Conservation (phyloP, 2,888 invertebrate genomes). For the Eupithecia subfuscata region DNA sequence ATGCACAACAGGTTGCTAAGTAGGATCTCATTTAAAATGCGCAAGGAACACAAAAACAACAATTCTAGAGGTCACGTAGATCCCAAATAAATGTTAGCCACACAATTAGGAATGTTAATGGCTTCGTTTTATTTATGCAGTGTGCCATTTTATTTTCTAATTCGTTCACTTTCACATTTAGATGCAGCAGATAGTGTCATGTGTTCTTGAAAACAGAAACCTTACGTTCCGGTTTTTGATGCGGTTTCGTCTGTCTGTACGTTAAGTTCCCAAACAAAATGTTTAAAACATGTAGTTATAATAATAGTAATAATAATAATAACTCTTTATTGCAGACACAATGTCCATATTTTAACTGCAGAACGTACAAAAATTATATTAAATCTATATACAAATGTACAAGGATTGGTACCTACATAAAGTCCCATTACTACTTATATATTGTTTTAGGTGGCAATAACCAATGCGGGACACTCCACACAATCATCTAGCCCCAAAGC, state of each 20-base stretch:
- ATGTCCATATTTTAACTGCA: no score
- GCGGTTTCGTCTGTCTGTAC: not conserved
- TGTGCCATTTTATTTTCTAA: slow-evolving; percentile 9
- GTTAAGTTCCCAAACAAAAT: not conserved
- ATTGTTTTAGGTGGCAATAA: no score
- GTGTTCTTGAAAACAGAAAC: not conserved
- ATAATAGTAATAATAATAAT: no score
- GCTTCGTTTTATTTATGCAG: not conserved
- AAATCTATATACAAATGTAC: no score
- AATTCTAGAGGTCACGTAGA: slow-evolving; percentile 38
- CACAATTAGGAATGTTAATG: slow-evolving; percentile 32
- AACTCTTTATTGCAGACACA: no score
- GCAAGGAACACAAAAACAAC: slow-evolving; percentile 42
- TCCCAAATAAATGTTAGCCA: slow-evolving; percentile 40
- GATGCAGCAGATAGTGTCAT: not conserved
- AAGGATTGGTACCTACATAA: no score
- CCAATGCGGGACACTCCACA: not conserved
- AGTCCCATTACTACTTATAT: no score
- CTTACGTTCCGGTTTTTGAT: not conserved
- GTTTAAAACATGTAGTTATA: not conserved
- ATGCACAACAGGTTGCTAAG: slow-evolving; percentile 33
- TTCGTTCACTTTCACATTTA: slow-evolving; percentile 11
- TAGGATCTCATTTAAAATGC: slow-evolving; percentile 43
- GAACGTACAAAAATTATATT: no score
- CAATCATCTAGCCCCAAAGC: not conserved